These are phyloP conservation scores for Latrodectus elegans DNA, from an alignment of 2,888 invertebrate genomes.

Conservation along the genomic window DNA sequence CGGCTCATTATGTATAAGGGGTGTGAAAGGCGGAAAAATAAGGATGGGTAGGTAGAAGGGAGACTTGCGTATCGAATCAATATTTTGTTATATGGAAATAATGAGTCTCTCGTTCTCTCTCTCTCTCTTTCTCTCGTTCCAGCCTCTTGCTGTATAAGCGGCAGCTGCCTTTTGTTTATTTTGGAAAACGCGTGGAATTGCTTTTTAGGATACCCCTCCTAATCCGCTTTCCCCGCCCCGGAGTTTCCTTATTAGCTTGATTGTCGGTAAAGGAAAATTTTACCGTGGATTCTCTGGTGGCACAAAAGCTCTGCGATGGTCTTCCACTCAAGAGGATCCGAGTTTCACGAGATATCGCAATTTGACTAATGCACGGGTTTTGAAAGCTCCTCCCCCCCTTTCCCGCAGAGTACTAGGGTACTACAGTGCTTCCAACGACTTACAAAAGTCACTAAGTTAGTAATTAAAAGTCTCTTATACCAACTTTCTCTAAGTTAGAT, in stretches of 20 bases:
- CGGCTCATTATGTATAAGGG: constrained; percentile 66
- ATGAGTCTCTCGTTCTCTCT: constrained; percentile 55
- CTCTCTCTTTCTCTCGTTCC: background rate
- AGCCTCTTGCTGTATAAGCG: constrained; percentile 8
- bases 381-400: too few species aligned
- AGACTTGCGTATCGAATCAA: constrained; percentile 54
- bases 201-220: constrained; percentile 29
- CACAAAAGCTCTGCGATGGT: too few species aligned
- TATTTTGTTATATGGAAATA: constrained; percentile 69
- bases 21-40: constrained; percentile 64
- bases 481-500: too few species aligned
- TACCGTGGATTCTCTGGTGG: too few species aligned
- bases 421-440: too few species aligned
- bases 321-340: too few species aligned
- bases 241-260: constrained; percentile 62
- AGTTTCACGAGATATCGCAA: background rate
- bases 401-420: too few species aligned
- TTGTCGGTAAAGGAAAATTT: constrained; percentile 26
- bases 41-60: constrained; percentile 51
- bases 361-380: background rate
- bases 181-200: constrained; percentile 41
- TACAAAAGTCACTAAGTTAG: too few species aligned
- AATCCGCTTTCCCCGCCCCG: background rate
- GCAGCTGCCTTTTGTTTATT: constrained; percentile 50
- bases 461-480: too few species aligned